These are phyloP conservation scores for Picathartes gymnocephalus DNA, from an alignment of 2,113 vertebrate genomes.

Conservation along the genomic window DNA sequence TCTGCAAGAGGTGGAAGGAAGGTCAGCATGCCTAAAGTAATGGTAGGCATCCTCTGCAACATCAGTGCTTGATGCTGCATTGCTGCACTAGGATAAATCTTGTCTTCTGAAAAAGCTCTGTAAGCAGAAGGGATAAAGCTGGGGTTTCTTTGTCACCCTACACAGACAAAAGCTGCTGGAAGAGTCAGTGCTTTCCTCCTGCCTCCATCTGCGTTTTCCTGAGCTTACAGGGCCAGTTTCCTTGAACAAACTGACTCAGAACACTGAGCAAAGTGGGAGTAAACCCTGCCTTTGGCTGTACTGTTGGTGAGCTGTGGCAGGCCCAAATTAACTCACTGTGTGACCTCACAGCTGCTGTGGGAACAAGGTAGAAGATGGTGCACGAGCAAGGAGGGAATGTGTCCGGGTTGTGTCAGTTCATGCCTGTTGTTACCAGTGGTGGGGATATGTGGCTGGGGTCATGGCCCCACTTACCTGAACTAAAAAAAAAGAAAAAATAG, in stretches of 20 bases:
- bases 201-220: neutral
- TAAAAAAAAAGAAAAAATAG: neutral
- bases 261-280: neutral
- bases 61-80: neutral
- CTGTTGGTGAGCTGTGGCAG: neutral
- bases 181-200: neutral
- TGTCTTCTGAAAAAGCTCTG: neutral
- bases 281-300: neutral
- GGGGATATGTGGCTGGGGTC: neutral
- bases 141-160: neutral
- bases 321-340: neutral
- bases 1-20: neutral
- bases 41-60: neutral
- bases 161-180: neutral
- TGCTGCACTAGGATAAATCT: neutral
- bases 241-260: neutral
- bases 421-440: neutral
- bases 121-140: neutral
- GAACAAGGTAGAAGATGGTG: neutral
- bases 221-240: neutral
- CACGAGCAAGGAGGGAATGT: neutral
- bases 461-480: neutral
- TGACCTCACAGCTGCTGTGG: neutral
- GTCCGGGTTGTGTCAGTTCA: neutral
- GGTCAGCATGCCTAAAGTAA: neutral